These are phyloP conservation scores for Leiothrix lutea DNA, from an alignment of 2,113 vertebrate species.

Conservation along the genomic window DNA sequence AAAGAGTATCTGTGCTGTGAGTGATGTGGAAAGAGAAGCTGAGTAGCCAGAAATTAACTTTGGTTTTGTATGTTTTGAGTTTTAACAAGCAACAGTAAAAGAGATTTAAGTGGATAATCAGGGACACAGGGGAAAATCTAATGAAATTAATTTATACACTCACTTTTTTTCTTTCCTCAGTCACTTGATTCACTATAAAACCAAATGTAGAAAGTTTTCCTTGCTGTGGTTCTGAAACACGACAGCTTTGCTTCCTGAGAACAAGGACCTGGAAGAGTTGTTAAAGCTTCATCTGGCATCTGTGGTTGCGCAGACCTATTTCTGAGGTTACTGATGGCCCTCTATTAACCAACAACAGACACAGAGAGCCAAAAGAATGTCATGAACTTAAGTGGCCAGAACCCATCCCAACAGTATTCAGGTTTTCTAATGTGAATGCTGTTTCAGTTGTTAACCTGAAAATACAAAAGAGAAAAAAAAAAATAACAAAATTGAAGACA, in stretches of 20 bases:
- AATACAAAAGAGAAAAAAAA: not conserved
- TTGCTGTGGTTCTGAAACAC: not conserved
- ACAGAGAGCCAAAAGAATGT: not conserved
- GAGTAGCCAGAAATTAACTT: not conserved
- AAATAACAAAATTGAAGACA: fast-evolving
- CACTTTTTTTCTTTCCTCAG: not conserved
- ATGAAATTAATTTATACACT: not conserved
- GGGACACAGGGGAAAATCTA: not conserved
- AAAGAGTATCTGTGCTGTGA: not conserved
- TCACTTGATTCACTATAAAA: not conserved
- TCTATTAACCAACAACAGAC: not conserved
- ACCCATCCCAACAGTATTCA: not conserved
- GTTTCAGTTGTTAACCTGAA: not conserved
- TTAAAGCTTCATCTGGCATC: not conserved
- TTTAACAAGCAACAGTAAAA: not conserved
- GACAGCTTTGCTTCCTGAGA: not conserved
- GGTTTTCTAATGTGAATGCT: not conserved
- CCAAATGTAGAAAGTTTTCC: fast-evolving
- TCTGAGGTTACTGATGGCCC: not conserved
- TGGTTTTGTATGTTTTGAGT: not conserved
- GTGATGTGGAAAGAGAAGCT: not conserved
- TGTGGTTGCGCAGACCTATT: not conserved
- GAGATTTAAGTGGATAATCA: not conserved
- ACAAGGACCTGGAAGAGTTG: not conserved
- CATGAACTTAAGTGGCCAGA: not conserved